Base-by-base conservation (phyloP, 2,797 vertebrate genomes). In the Epinephelus coioides region DNA sequence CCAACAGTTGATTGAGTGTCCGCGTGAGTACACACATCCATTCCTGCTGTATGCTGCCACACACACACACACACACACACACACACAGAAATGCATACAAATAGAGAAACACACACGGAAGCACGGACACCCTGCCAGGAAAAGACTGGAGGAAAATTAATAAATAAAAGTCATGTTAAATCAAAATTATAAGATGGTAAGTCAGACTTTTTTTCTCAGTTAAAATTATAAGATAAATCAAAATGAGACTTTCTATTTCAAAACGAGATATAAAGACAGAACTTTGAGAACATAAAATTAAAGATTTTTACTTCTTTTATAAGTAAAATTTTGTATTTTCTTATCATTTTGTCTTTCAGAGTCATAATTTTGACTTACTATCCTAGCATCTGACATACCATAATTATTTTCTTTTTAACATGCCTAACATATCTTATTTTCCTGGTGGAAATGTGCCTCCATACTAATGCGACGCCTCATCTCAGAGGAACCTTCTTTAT, bases 1-100 rank as follows among this genome's bases (percentile, higher is more conserved):
- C 93, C 97, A 97, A 95, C 97, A 99, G 84, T 97, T 98, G 95
- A 97, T 98, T 96, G 96, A 97, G 85, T 97, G 97, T 96, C 97
- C 96, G 95, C 96, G 97, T 99, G 97, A 99, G 97, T 98, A 98
- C 96, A 95, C 47, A 50, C 65, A 34, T 59, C 40, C 91, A 91
- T 91, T 95, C 90, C 93, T 93, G 91, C 95, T 95, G 84, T 73
- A 73, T 81, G 62, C 74, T 49, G 50, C 70, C 19, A 43, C 59
- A 44, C 40, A 25, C 21, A 40, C 19, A 25, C 38, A 44, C 55
- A 25, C 13, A 60, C 17, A 34, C 56, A 59, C 23, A 30, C 25
- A 56, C 25, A 30, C 25, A 56, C 54, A 40, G 40, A 40, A 12
- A 40, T 2, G 2, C 30, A 43, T 9, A 57, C 27, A 44, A 8